These are phyloP conservation scores for Noctua pronuba DNA, from an alignment of 2,888 invertebrate species.

Conservation along the genomic window DNA sequence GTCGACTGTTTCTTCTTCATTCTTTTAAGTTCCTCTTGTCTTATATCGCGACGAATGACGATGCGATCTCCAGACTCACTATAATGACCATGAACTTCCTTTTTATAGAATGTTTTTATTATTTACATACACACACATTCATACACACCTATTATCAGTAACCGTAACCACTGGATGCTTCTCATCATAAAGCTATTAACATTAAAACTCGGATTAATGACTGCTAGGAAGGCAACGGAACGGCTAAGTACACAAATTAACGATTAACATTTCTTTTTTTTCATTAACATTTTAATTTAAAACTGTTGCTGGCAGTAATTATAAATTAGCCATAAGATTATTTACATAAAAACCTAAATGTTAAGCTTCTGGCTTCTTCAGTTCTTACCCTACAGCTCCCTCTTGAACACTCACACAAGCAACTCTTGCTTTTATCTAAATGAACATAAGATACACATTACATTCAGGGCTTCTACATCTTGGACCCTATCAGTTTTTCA, in stretches of 20 bases:
- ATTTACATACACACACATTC: too few relatives aligned
- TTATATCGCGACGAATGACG: background rate
- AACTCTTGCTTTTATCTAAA: background rate
- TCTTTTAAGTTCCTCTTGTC: background rate
- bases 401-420: background rate
- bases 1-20: background rate
- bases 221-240: background rate
- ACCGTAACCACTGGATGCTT: slow-evolving; percentile 19
- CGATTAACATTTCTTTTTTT: too few relatives aligned
- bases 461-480: background rate
- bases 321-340: slow-evolving; percentile 11
- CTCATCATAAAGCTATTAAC: slow-evolving; percentile 27
- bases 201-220: background rate
- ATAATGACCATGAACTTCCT: background rate
- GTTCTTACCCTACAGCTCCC: background rate
- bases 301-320: slow-evolving; percentile 17
- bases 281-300: slow-evolving; percentile 41
- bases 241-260: slow-evolving; percentile 3
- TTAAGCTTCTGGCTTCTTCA: background rate
- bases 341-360: background rate
- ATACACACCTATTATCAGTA: slow-evolving; percentile 36
- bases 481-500: background rate
- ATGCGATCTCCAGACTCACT: background rate
- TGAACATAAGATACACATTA: background rate
- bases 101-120: background rate